These are phyloP conservation scores for Electrophaes corylata DNA, from an alignment of 2,888 invertebrate genomes.

Conservation along the genomic window DNA sequence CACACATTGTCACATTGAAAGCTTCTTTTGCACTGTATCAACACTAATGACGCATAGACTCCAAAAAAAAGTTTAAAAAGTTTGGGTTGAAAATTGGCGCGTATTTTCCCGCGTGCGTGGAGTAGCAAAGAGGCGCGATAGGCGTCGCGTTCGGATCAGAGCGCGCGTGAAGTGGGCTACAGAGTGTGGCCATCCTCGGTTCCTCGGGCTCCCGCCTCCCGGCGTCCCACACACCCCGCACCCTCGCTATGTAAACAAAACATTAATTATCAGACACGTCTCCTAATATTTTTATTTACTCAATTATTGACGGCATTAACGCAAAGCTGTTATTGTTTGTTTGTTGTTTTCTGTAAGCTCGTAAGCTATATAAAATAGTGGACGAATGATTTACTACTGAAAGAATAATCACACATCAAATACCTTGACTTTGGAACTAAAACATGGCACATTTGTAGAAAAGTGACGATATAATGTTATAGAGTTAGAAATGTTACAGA, in stretches of 20 bases:
- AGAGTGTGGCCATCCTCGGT: constrained; percentile 45
- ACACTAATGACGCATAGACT: no score
- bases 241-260: constrained; percentile 55
- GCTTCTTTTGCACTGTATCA: constrained; percentile 18
- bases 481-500: no score
- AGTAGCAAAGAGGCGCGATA: constrained; percentile 45
- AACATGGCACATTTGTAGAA: no score
- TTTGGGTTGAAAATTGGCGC: constrained; percentile 37
- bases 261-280: constrained; percentile 26
- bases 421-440: no score
- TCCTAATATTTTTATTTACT: constrained; percentile 13
- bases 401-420: no score
- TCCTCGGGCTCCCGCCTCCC: constrained; percentile 64
- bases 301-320: constrained; percentile 1
- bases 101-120: constrained; percentile 46
- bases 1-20: constrained; percentile 36
- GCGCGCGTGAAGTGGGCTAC: constrained; percentile 63
- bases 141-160: constrained; percentile 68
- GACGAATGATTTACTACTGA: no score
- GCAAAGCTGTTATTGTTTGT: constrained; percentile 4
- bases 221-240: constrained; percentile 56
- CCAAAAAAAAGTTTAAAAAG: constrained; percentile 29
- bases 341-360: neutral
- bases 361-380: neutral
- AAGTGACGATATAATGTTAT: no score